These are phyloP conservation scores for Castor canadensis DNA, from an alignment of 2,113 vertebrate genomes.

Conservation along the genomic window DNA sequence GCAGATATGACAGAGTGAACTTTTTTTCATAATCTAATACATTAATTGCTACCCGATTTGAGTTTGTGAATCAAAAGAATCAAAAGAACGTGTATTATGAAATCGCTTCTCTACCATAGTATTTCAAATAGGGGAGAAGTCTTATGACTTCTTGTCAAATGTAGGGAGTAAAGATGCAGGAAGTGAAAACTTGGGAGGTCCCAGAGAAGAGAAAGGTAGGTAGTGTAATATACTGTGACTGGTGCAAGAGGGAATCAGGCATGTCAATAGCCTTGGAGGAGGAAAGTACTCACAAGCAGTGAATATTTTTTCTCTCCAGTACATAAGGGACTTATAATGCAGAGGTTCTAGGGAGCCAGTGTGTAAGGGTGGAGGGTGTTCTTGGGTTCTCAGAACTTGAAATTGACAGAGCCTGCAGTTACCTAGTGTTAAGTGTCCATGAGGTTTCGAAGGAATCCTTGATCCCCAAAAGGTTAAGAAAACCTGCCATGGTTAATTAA, in stretches of 20 bases:
- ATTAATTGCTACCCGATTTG: not conserved
- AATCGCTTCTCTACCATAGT: not conserved
- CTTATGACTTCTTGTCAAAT: not conserved
- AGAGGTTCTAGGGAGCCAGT: not conserved
- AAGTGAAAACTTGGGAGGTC: not conserved
- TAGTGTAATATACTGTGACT: not conserved
- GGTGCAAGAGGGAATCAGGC: not conserved
- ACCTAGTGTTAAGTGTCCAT: not conserved
- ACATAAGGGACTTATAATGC: accelerated
- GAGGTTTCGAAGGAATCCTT: slow-evolving; percentile 16
- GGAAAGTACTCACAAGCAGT: not conserved
- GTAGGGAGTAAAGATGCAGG: not conserved
- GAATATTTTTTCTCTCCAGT: not conserved
- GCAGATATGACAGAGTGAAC: not conserved
- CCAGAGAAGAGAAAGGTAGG: not conserved
- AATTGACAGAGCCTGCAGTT: not conserved
- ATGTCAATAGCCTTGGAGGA: accelerated
- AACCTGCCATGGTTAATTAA: not conserved
- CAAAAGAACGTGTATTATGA: not conserved
- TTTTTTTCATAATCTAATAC: not conserved
- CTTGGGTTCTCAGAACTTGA: not conserved
- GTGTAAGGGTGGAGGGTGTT: too few species aligned
- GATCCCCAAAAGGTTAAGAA: not conserved
- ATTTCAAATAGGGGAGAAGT: not conserved
- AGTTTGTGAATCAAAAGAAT: not conserved